Conservation (phyloP, 2,113 vertebrate species). For the Phalacrocorax brasilianus region DNA sequence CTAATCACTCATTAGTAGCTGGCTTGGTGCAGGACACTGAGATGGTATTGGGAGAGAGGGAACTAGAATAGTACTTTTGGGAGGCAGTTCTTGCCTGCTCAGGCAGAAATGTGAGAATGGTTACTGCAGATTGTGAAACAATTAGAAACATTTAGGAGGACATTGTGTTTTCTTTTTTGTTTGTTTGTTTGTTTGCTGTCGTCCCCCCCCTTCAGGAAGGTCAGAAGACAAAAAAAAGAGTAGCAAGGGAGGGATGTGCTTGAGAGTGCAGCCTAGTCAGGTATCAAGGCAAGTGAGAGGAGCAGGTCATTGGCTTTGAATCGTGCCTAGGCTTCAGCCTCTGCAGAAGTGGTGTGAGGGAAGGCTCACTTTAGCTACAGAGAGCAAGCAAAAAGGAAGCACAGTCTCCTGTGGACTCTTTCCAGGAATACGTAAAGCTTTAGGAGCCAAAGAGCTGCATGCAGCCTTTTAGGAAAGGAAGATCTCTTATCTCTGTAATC, state of each 20-base stretch:
- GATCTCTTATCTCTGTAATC: background rate
- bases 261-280: background rate
- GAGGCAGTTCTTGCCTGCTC: background rate
- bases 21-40: background rate
- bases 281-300: background rate
- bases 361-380: background rate
- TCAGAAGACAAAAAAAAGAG: background rate
- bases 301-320: background rate
- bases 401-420: background rate
- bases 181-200: background rate
- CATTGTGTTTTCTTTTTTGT: rapidly evolving
- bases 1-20: background rate
- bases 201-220: background rate
- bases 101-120: background rate
- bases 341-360: background rate
- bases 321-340: background rate
- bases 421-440: background rate
- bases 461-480: background rate
- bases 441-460: background rate
- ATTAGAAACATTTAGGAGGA: background rate
- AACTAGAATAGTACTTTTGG: background rate
- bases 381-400: background rate
- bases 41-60: background rate
- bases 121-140: background rate
- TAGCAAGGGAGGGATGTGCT: background rate